Evolutionary conservation across 2,888 invertebrate species (phyloP).

Genomic region (Priapulus caudatus): DNA sequence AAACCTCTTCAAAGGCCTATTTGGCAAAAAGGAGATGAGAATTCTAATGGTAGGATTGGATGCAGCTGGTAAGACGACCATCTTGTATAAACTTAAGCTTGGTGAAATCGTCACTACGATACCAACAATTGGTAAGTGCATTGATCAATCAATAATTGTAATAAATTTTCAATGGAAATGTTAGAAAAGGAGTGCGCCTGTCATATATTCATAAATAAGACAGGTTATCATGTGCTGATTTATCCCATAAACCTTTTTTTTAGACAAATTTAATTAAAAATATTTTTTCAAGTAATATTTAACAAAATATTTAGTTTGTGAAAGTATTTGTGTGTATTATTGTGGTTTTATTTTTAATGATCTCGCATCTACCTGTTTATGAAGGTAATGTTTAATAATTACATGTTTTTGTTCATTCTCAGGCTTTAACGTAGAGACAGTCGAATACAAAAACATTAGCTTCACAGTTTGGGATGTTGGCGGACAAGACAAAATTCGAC

Average conservation of each 20-base stretch:
- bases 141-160: too few relatives aligned
- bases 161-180: too few relatives aligned
- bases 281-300: too few relatives aligned
- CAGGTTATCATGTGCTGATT: too few relatives aligned
- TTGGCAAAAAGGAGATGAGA: constrained; percentile 99
- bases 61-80: constrained; percentile 99
- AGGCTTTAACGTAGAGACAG: constrained; percentile 97
- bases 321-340: too few relatives aligned
- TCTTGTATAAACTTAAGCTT: constrained; percentile 98
- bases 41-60: constrained; percentile 99
- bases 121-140: constrained; percentile 84
- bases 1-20: constrained; percentile 95
- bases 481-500: constrained; percentile 95
- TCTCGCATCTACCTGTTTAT: too few relatives aligned
- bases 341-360: too few relatives aligned
- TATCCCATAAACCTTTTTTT: too few relatives aligned
- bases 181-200: not conserved
- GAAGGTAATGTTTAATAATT: too few relatives aligned
- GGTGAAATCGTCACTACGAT: constrained; percentile 99
- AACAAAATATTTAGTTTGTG: too few relatives aligned
- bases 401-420: constrained; percentile 35
- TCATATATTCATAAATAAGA: not conserved
- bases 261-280: too few relatives aligned
- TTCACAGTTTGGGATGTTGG: constrained; percentile 97
- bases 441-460: constrained; percentile 98